Evolutionary conservation across 2,113 vertebrate genomes (phyloP), one percentile per base, ranked within the genome.

Genomic region (Himantopus leucocephalus): DNA sequence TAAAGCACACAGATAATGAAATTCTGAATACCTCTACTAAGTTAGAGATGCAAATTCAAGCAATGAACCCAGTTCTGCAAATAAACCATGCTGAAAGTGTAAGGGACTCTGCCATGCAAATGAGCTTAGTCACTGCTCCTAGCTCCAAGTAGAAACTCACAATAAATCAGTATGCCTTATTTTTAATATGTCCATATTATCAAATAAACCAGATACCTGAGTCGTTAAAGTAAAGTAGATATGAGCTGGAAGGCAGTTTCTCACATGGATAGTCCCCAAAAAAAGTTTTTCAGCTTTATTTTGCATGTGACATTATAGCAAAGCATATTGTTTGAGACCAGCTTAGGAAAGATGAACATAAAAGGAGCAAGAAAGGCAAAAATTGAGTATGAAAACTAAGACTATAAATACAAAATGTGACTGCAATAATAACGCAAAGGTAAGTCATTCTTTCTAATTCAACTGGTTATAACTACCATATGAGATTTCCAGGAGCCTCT

Each of bases 371-470:
- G 55, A 53, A 84, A 94, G 45, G 29, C 12, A 91, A 87, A 94
- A 96, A 83, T 10, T 86, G 3, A 11, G 26, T 64, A 75, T 59
- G 37, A 93, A 85, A 90, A 73, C 13, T 52, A 85, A 68, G 29
- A 53, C 35, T 82, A 94, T 78, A 14, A 35, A 70, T 80, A 79
- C 55, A 92, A 84, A 96, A 64, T 82, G 39, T 81, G 68, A 74
- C 77, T 96, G 35, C 20, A 96, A 70, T 94, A 91, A 87, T 80
- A 96, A 92, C 78, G 5, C 37, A 95, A 91, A 87, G 26, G 17
- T 78, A 95, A 89, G 18, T 12, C 0, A 53, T 67, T 73, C 32
- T 71, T 89, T 92, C 45, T 68, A 66, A 60, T 68, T 85, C 43
- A 53, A 5, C 29, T 34, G 6, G 1, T 66, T 79, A 3, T 50